Percentiles rank a stretch among this genome's conserved stretches.
These are phyloP conservation scores for Marisa cornuarietis DNA, from an alignment of 1,140 invertebrate genomes.

Conservation along the genomic window DNA sequence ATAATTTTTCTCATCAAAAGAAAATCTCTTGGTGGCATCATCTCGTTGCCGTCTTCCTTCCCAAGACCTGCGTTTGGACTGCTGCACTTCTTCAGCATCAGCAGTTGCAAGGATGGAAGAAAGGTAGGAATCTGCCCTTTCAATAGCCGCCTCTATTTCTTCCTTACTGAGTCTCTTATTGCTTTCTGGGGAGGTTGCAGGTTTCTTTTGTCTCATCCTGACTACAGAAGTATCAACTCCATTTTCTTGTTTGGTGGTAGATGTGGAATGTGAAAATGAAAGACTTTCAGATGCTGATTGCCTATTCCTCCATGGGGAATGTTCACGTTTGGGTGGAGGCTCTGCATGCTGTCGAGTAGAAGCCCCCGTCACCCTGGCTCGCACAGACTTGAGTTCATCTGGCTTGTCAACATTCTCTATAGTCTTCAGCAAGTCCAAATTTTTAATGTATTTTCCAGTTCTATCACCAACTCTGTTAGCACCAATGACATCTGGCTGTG, in stretches of 20 bases:
- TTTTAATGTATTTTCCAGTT: conserved; percentile 25
- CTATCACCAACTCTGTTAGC: conserved; percentile 19
- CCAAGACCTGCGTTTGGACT: conserved; percentile 39
- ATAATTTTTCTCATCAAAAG: conserved; percentile 14
- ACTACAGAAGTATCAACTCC: conserved; percentile 16
- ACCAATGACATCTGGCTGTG: conserved; percentile 17
- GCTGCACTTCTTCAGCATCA: conserved; percentile 16
- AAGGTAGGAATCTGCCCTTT: conserved; percentile 53
- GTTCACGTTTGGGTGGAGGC: conserved; percentile 17
- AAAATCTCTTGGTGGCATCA: not conserved
- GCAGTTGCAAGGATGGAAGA: conserved; percentile 21
- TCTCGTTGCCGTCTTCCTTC: conserved; percentile 33
- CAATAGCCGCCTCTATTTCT: conserved; percentile 54
- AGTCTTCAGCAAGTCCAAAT: conserved; percentile 20
- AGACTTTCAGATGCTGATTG: conserved; percentile 16
- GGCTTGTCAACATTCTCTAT: conserved; percentile 7
- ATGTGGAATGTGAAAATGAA: conserved; percentile 30
- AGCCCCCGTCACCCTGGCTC: conserved; percentile 17
- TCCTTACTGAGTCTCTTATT: conserved; percentile 42
- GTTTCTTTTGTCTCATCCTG: conserved; percentile 27
- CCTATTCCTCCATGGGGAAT: conserved; percentile 23
- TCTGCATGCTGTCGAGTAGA: not conserved
- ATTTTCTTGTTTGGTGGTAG: not conserved
- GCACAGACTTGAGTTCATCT: conserved; percentile 12
- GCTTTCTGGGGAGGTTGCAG: not conserved